Percentiles rank a stretch among this genome's conserved stretches.
Evolutionary conservation across 2,797 vertebrate species (phyloP).

Genomic region (Gambusia yucatana): DNA sequence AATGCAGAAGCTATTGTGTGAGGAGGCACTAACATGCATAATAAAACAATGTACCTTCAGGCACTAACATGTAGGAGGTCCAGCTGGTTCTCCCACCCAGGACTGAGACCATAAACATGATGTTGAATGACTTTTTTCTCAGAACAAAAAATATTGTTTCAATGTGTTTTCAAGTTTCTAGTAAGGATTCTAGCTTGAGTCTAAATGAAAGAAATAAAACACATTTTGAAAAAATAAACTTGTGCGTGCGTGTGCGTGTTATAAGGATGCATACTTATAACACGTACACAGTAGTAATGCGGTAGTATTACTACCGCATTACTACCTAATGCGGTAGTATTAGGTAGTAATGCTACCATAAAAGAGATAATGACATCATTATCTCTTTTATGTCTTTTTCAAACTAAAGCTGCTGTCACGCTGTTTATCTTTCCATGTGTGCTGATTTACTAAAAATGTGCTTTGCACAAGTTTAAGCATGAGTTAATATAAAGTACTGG

Average conservation of each 20-base stretch:
- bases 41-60: not conserved
- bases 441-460: not conserved
- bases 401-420: not conserved
- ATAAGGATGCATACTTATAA: not conserved
- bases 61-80: not conserved
- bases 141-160: not conserved
- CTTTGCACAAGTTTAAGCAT: not conserved
- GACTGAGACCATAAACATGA: not conserved
- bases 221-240: not conserved
- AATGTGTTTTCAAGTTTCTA: not conserved
- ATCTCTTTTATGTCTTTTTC: not conserved
- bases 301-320: no score
- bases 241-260: not conserved
- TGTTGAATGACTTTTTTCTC: not conserved
- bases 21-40: not conserved
- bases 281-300: no score
- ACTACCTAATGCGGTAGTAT: no score
- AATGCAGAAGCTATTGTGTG: conserved; percentile 1
- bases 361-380: not conserved
- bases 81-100: not conserved
- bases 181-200: not conserved
- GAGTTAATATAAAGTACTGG: not conserved
- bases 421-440: not conserved
- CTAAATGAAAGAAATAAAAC: not conserved
- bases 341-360: no score